Evolutionary conservation across 2,797 vertebrate species (phyloP), one percentile per base, ranked within the genome.

Genomic region (Centroberyx gerrardi): DNA sequence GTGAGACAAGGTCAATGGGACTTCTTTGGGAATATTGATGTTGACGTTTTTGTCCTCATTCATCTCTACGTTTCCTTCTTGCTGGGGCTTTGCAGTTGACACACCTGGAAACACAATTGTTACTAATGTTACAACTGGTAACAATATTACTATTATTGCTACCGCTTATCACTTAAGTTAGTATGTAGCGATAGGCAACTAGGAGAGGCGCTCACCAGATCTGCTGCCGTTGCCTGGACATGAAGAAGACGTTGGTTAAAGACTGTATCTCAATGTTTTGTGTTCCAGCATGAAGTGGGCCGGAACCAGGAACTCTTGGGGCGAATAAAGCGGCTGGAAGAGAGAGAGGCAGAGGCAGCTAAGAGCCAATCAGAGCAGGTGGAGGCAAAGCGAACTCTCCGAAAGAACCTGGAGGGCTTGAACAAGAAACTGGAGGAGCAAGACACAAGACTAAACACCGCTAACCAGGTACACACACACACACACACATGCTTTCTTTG

Each of bases 231-330:
- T n/a, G n/a, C n/a, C n/a, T n/a, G n/a, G n/a, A n/a, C n/a, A n/a
- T n/a, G n/a, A n/a, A n/a, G 28, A 31, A 53, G 2, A 61, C 38
- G 12, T 13, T 14, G 1, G 3, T 5, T 27, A n/a, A 54, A 67
- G 48, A n/a, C 0, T 42, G 10, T 54, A 51, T 62, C 4, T 64
- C 1, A 55, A 28, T 29, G 13, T 44, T 44, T 44, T 1, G 6
- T 44, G 42, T 44, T 44, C 42, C 33, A 99, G 98, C 96, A 96
- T 0, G 96, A 97, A 87, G 90, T 96, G 1, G 96, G 97, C 80
- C 94, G 95, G 17, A 99, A 97, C 90, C 96, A 97, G 87, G 97
- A 97, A 10, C 95, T 99, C 52, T 83, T 95, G 66, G 91, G 92
- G 0, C 93, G 91, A 17, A 95, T 99, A 6, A 97, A 96, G 77